Conservation (phyloP, 2,113 vertebrate species). For the Leiothrix lutea region DNA sequence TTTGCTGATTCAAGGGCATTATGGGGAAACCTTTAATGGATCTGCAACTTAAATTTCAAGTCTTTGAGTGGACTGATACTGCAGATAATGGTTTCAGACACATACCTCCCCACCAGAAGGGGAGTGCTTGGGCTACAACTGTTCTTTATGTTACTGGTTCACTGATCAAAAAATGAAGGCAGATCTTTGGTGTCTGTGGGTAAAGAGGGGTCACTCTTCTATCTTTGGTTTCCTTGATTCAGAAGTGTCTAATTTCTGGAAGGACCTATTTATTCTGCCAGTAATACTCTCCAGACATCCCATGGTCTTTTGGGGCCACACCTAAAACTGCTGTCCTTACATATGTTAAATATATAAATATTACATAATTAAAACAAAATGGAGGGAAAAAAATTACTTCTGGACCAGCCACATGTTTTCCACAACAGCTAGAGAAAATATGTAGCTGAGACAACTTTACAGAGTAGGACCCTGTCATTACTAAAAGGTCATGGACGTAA, state of each 20-base stretch:
- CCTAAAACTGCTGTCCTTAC: neutral
- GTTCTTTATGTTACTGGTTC: neutral
- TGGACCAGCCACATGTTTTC: neutral
- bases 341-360: neutral
- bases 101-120: too few relatives aligned
- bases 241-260: neutral
- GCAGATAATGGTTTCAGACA: neutral
- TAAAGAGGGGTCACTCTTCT: neutral
- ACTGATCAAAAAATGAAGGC: neutral
- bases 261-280: neutral
- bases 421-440: neutral
- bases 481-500: neutral
- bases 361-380: neutral
- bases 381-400: neutral
- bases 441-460: neutral
- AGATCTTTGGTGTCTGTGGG: neutral
- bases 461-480: neutral
- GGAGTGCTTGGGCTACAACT: neutral
- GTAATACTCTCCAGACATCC: neutral
- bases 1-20: neutral
- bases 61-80: neutral
- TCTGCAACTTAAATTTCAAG: neutral
- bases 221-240: neutral
- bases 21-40: neutral
- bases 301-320: neutral